Conservation (phyloP, 1,140 invertebrate genomes). For the Diachasma alloeum region DNA sequence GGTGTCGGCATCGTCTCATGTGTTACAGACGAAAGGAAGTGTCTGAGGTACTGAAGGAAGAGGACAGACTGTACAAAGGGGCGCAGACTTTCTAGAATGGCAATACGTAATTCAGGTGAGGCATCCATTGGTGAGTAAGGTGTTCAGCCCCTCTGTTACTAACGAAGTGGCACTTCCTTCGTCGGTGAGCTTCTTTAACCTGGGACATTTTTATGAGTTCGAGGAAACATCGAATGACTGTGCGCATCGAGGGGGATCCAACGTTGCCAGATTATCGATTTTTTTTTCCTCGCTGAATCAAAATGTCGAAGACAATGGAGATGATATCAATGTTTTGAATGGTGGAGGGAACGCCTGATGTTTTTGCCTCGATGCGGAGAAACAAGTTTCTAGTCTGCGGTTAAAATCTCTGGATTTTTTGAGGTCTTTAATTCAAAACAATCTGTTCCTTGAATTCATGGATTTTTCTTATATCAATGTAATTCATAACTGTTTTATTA, state of each 20-base stretch:
- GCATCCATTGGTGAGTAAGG: background rate
- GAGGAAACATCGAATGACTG: conserved; percentile 13
- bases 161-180: conserved; percentile 31
- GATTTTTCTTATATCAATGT: too few relatives aligned
- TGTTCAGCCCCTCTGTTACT: background rate
- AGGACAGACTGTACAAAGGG: background rate
- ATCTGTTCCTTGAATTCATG: too few relatives aligned
- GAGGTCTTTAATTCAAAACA: too few relatives aligned
- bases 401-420: too few relatives aligned
- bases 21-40: conserved; percentile 20
- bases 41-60: background rate
- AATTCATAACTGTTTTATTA: too few relatives aligned
- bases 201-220: conserved; percentile 31
- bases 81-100: background rate
- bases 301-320: too few relatives aligned
- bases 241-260: background rate
- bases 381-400: too few relatives aligned
- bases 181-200: background rate
- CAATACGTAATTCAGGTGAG: conserved; percentile 3
- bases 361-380: too few relatives aligned
- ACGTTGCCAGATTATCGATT: too few relatives aligned
- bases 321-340: too few relatives aligned
- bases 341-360: too few relatives aligned
- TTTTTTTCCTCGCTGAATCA: too few relatives aligned
- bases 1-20: conserved; percentile 11